A percentile compares a stretch with the other conserved stretches of the same genome.
Conservation (phyloP, 2,113 vertebrate species). For the Leucopsar rothschildi region DNA sequence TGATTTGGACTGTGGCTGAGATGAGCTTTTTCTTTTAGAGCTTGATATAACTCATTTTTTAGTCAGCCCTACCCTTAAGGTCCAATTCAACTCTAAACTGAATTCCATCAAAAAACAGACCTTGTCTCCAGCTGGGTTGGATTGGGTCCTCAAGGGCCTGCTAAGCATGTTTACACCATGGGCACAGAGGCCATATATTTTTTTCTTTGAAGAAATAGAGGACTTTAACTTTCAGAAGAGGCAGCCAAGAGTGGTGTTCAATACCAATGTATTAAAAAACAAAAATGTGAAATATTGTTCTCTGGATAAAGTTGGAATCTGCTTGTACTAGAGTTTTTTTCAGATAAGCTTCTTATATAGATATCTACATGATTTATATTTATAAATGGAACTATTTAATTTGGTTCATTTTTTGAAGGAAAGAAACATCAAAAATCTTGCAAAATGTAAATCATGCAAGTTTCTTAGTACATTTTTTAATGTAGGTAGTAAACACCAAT, state of each 20-base stretch:
- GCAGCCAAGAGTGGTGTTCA: background rate
- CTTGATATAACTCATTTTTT: conserved; percentile 9
- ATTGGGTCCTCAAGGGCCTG: background rate
- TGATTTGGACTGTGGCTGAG: background rate
- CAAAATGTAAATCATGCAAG: background rate
- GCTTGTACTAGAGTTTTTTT: background rate
- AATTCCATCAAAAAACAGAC: background rate
- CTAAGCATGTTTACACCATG: background rate
- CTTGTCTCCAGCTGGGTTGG: background rate
- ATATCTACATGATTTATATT: background rate
- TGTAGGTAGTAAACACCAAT: background rate
- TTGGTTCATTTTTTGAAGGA: background rate
- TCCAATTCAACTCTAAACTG: background rate
- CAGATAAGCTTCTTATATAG: background rate
- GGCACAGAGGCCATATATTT: background rate
- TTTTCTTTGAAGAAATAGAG: background rate
- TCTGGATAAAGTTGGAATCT: background rate
- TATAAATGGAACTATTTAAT: background rate
- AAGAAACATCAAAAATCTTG: background rate
- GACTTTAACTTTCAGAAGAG: background rate
- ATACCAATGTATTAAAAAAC: background rate
- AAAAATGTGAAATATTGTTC: background rate
- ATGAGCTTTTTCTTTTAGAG: background rate
- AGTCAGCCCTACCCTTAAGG: conserved; percentile 18
- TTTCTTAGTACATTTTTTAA: background rate